A percentile compares a stretch with the other conserved stretches of the same genome.
phyloP scores from a whole-genome alignment of 2,888 invertebrate genomes.

The Tinea trinotella region DNA sequence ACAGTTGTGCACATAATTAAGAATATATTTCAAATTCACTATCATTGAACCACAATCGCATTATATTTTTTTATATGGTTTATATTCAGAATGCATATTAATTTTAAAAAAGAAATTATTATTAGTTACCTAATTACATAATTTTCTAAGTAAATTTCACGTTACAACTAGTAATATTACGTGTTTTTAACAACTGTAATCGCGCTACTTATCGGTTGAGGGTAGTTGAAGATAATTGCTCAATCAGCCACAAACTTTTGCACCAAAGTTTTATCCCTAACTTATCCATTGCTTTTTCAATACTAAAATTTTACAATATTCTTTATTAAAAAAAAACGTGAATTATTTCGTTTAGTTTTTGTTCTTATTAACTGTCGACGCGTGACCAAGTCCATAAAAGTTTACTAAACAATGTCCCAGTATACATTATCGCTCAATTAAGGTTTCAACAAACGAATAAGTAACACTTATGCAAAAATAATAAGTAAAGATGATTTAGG shows the following conservation, averaged over 20 bases:
- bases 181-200: constrained; percentile 5
- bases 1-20: too few species aligned
- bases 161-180: neutral
- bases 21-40: too few species aligned
- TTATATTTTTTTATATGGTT: too few species aligned
- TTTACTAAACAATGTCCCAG: constrained; percentile 38
- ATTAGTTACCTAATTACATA: neutral
- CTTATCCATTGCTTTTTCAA: neutral
- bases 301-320: neutral
- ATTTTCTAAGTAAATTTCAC: neutral
- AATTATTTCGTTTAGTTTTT: neutral
- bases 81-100: too few species aligned
- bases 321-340: neutral
- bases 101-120: neutral
- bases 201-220: constrained; percentile 8
- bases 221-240: constrained; percentile 43
- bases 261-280: too few species aligned
- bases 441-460: constrained; percentile 31
- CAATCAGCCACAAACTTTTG: constrained; percentile 32
- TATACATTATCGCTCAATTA: constrained; percentile 42
- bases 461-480: neutral
- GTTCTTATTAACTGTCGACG: constrained; percentile 21
- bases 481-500: neutral
- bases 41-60: too few species aligned
- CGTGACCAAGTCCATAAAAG: constrained; percentile 45